These are phyloP conservation scores for Lycaon pictus DNA, from an alignment of 2,113 vertebrate genomes.

Conservation along the genomic window DNA sequence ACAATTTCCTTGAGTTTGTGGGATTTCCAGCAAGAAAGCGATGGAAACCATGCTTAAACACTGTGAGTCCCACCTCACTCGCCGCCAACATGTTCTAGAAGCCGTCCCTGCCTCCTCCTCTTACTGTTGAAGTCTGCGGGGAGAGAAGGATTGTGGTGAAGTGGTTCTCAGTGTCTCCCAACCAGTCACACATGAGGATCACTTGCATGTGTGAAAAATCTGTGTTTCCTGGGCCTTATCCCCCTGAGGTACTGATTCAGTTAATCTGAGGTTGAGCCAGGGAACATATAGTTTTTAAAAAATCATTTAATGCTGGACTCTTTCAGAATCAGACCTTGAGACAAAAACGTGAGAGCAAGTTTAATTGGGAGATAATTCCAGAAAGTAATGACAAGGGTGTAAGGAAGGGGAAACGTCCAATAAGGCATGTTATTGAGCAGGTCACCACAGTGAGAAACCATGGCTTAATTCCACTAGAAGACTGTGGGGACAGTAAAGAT, in stretches of 20 bases:
- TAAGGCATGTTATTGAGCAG: background rate
- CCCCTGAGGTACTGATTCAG: background rate
- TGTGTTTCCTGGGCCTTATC: background rate
- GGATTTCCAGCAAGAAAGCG: background rate
- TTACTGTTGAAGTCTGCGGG: slow-evolving; percentile 2
- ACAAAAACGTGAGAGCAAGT: background rate
- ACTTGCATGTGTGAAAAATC: background rate
- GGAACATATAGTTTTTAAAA: background rate
- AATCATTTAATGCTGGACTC: background rate
- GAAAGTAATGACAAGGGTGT: background rate
- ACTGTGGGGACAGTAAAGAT: background rate
- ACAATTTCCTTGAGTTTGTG: background rate
- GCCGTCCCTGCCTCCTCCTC: background rate
- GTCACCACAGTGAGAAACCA: background rate
- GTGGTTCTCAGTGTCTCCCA: background rate
- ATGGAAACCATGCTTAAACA: background rate
- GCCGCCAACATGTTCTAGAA: slow-evolving; percentile 1
- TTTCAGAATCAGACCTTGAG: slow-evolving; percentile 4
- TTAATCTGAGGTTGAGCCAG: background rate
- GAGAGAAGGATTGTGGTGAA: background rate
- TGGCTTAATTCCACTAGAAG: background rate
- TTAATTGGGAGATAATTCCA: background rate
- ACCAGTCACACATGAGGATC: background rate
- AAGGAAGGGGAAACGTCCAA: background rate
- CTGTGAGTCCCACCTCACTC: background rate